Conservation (phyloP, 2,888 invertebrate species). For the Seladonia tumulorum region DNA sequence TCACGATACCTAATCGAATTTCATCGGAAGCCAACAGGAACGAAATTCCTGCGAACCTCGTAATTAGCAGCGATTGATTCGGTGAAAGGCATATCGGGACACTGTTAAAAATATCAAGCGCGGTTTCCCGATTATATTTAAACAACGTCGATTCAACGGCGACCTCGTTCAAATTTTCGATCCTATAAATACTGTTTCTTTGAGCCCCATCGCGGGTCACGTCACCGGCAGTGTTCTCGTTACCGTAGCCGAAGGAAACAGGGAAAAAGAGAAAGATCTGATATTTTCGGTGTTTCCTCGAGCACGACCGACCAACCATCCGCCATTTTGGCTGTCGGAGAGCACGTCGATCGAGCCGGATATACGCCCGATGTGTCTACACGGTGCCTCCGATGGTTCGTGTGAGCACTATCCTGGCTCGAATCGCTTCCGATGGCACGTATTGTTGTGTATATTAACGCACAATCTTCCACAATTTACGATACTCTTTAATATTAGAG, state of each 20-base stretch:
- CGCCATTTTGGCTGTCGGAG: neutral
- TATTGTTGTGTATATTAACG: neutral
- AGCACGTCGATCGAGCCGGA: neutral
- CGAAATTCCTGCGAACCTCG: slow-evolving; percentile 28
- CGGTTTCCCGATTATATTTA: slow-evolving; percentile 55
- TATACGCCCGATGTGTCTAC: neutral
- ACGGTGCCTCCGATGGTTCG: neutral
- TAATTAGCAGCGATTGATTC: slow-evolving; percentile 39
- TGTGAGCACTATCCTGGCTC: neutral
- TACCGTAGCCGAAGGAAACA: neutral
- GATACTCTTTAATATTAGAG: too few species aligned
- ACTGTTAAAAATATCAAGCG: slow-evolving; percentile 41
- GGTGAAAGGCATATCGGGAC: neutral
- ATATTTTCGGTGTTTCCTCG: slow-evolving; percentile 6
- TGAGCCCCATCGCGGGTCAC: slow-evolving; percentile 43
- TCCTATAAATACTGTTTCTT: slow-evolving; percentile 62
- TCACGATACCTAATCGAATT: neutral
- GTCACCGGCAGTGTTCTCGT: slow-evolving; percentile 16
- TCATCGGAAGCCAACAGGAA: neutral
- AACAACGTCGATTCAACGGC: slow-evolving; percentile 55
- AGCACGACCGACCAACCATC: neutral
- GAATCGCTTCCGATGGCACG: neutral
- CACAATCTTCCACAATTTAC: neutral
- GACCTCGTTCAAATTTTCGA: slow-evolving; percentile 60
- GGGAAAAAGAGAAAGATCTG: neutral